These are phyloP conservation scores for Tetanocera ferruginea DNA, from an alignment of 2,888 invertebrate genomes.

Conservation along the genomic window DNA sequence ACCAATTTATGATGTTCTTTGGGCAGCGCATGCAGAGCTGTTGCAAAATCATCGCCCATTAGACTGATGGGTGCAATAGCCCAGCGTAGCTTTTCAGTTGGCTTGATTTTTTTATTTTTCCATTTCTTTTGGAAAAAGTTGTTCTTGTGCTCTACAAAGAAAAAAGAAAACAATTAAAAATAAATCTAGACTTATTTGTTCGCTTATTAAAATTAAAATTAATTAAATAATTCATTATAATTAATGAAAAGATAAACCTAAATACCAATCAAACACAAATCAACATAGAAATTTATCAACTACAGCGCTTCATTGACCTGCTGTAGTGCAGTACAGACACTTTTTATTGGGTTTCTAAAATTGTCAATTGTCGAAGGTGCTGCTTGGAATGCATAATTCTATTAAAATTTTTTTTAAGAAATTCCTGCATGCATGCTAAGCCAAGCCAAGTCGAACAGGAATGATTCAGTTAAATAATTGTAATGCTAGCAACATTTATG, in stretches of 20 bases:
- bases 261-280: not conserved
- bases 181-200: not conserved
- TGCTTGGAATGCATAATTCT: not conserved
- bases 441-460: conserved; percentile 5
- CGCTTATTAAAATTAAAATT: not conserved
- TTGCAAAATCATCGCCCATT: conserved; percentile 86
- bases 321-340: not conserved
- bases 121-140: not conserved
- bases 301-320: not conserved
- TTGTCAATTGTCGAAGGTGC: too few relatives aligned
- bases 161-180: not conserved
- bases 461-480: too few relatives aligned
- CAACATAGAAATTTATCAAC: too few relatives aligned
- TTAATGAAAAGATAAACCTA: not conserved
- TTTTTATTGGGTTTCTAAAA: too few relatives aligned
- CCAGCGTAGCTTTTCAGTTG: conserved; percentile 72
- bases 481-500: not conserved
- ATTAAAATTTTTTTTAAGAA: not conserved
- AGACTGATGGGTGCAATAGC: conserved; percentile 86
- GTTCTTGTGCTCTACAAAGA: not conserved
- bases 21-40: conserved; percentile 76
- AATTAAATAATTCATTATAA: not conserved
- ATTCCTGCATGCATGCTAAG: conserved; percentile 3
- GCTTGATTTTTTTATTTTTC: not conserved
- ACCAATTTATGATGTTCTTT: conserved; percentile 76